Conservation (phyloP, 2,113 vertebrate species). For the Microcebus ravelobensis region DNA sequence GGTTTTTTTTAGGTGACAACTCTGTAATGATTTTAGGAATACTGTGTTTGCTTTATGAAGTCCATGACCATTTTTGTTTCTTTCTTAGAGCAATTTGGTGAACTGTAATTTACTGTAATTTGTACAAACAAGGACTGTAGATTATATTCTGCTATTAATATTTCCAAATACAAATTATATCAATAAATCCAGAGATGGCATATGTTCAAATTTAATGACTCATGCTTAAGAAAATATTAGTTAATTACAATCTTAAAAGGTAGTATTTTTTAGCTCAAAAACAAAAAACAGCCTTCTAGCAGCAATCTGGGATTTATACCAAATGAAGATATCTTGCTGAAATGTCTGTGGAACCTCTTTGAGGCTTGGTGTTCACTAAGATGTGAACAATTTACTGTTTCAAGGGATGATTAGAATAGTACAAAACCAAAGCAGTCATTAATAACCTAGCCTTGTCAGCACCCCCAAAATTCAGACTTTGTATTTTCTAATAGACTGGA, state of each 20-base stretch:
- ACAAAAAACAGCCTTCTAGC: slow-evolving; percentile 48
- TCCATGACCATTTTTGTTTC: slow-evolving; percentile 65
- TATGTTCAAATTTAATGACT: slow-evolving; percentile 75
- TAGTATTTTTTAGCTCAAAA: slow-evolving; percentile 72
- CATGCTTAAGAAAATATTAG: slow-evolving; percentile 80
- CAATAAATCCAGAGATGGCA: slow-evolving; percentile 54
- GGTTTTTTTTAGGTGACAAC: slow-evolving; percentile 57
- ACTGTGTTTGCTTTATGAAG: slow-evolving; percentile 67
- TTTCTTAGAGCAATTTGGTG: slow-evolving; percentile 77
- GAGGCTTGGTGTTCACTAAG: slow-evolving; percentile 30
- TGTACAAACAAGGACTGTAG: neutral
- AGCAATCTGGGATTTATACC: slow-evolving; percentile 78
- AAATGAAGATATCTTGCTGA: slow-evolving; percentile 48
- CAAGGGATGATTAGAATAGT: neutral
- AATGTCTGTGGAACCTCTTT: neutral
- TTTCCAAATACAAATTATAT: slow-evolving; percentile 57
- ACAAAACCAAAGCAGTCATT: neutral
- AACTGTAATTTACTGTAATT: slow-evolving; percentile 69
- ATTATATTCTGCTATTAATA: slow-evolving; percentile 64
- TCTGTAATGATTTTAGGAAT: slow-evolving; percentile 76
- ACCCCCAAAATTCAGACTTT: neutral
- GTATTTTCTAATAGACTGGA: neutral
- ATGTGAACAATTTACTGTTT: slow-evolving; percentile 16
- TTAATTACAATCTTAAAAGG: slow-evolving; percentile 79
- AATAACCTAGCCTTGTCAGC: neutral